Evolutionary conservation across 1,140 invertebrate genomes (phyloP), one percentile per base, ranked within the genome.

Genomic region (Elymnias hypermnestra): DNA sequence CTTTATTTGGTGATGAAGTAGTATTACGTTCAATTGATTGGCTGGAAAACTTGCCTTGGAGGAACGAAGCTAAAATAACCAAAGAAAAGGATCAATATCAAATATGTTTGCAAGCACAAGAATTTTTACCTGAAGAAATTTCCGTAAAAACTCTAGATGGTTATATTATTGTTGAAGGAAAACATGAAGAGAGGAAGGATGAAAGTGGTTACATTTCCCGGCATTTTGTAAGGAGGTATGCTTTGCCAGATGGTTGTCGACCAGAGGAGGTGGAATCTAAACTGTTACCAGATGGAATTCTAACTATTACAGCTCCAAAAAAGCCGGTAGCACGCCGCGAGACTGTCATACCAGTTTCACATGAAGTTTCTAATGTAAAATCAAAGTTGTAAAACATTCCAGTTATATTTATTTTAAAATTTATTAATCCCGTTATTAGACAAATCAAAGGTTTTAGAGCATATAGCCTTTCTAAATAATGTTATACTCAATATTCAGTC

Each of bases 81-180:
- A 55, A 43, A n/a, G 58, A 68, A 15, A 63, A 63, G 19, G 64
- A 77, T 53, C 72, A 66, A 43, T 75, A 89, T 53, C 79, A 91
- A 73, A 89, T 94, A 7, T 89, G 89, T 17, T 83, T 96, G 28
- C 93, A 96, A 63, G 91, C 96, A 1, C 91, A 94, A 53, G 93
- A 96, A 65, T 98, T 95, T 78, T 88, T 89, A 18, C 94, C 95
- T 0, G 90, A 94, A 51, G 94, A 98, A 82, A 92, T 97, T 17
- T 91, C 89, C 8, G 94, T 98, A 0, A 96, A 95, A 75, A 93
- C 92, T 0, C 88, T 90, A 4, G 93, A 94, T 53, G 92, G 92
- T 51, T 90, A 85, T 40, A 89, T 97, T 36, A 86, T 94, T n/a
- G 90, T 29, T 9, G 90, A 94, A 71, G 94, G 91, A 0, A 94